Percentiles rank a stretch among this genome's conserved stretches.
These are phyloP conservation scores for Brachylomia viminalis DNA, from an alignment of 2,888 invertebrate genomes.

Conservation along the genomic window DNA sequence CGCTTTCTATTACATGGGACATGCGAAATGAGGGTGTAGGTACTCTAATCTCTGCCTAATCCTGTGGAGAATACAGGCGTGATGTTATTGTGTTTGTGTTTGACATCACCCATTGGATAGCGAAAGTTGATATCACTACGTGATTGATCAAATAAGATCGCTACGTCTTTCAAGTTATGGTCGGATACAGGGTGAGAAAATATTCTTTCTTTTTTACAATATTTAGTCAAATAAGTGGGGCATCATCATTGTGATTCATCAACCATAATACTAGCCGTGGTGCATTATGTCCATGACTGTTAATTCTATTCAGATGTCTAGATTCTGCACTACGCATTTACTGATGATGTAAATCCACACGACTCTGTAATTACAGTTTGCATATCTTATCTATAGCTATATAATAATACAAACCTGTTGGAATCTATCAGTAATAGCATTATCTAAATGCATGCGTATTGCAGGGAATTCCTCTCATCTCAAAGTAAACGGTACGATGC, in stretches of 20 bases:
- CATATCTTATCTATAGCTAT: not conserved
- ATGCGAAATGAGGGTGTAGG: too few species aligned
- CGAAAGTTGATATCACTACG: too few species aligned
- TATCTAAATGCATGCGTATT: conserved; percentile 22
- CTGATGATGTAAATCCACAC: conserved; percentile 10
- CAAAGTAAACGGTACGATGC: not conserved
- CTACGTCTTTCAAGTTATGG: too few species aligned
- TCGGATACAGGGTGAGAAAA: too few species aligned
- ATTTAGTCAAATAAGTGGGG: too few species aligned
- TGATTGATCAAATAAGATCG: too few species aligned
- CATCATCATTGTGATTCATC: not conserved
- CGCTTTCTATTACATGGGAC: too few species aligned
- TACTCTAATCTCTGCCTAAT: too few species aligned
- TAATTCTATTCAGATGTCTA: not conserved
- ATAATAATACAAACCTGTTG: not conserved
- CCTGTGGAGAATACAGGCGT: too few species aligned
- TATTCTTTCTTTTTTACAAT: too few species aligned
- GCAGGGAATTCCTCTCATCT: conserved; percentile 13
- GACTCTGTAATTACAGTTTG: conserved; percentile 7
- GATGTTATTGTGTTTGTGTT: too few species aligned
- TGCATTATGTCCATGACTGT: not conserved
- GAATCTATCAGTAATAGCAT: conserved; percentile 27
- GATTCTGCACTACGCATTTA: not conserved
- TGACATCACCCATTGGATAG: too few species aligned
- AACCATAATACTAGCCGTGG: not conserved